Evolutionary conservation across 2,888 invertebrate genomes (phyloP).

Genomic region (Plagodis dolabraria): DNA sequence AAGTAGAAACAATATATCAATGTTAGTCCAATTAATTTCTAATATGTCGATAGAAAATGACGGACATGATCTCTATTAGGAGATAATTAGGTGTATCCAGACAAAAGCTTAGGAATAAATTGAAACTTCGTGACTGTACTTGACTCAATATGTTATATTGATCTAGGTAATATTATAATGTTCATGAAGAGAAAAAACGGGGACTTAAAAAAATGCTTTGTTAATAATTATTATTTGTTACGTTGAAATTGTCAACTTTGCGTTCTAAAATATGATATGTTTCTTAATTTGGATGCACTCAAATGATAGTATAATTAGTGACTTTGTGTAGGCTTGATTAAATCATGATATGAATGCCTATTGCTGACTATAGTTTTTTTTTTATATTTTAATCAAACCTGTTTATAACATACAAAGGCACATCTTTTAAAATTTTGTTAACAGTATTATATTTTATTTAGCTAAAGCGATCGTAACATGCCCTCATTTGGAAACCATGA

Average conservation of each 20-base stretch:
- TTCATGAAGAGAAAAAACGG: no score
- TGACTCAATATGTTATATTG: slow-evolving; percentile 3
- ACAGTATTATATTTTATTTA: no score
- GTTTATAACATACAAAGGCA: no score
- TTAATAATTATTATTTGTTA: not conserved
- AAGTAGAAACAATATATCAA: slow-evolving; percentile 28
- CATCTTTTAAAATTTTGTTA: no score
- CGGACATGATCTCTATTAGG: slow-evolving; percentile 35
- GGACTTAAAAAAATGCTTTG: no score
- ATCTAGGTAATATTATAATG: not conserved
- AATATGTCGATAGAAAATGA: slow-evolving; percentile 34
- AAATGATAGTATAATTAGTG: no score
- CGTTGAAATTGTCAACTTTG: not conserved
- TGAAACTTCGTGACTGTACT: slow-evolving; percentile 23
- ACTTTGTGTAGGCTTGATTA: no score
- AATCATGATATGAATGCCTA: no score
- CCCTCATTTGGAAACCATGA: not conserved
- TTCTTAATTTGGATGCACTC: no score
- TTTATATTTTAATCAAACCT: no score
- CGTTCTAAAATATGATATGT: no score
- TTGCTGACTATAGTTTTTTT: no score
- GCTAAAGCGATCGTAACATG: not conserved
- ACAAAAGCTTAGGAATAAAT: slow-evolving; percentile 26
- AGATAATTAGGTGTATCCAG: slow-evolving; percentile 27
- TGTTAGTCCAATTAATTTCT: slow-evolving; percentile 34